Conservation (phyloP, 1,140 invertebrate species). For the Bemisia tabaci region DNA sequence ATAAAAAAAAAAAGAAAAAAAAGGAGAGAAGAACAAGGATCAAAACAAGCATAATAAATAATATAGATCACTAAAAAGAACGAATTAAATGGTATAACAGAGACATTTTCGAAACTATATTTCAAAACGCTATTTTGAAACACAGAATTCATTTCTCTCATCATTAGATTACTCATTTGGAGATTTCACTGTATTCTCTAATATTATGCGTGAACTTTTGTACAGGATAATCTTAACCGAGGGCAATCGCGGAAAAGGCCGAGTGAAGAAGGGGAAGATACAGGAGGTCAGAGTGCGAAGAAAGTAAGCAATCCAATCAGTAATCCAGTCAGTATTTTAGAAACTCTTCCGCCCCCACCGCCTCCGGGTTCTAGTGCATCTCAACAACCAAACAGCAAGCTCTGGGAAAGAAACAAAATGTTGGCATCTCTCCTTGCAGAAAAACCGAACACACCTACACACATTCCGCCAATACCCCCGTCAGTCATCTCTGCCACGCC, state of each 20-base stretch:
- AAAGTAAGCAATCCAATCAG: slow-evolving; percentile 6
- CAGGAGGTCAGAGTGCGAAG: slow-evolving; percentile 18
- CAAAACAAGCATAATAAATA: too few relatives aligned
- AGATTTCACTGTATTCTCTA: too few relatives aligned
- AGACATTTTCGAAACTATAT: too few relatives aligned
- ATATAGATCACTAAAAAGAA: too few relatives aligned
- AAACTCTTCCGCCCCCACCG: slow-evolving; percentile 16
- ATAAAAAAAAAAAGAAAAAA: too few relatives aligned
- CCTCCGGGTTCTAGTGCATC: slow-evolving; percentile 23
- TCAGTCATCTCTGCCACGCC: slow-evolving; percentile 49
- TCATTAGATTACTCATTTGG: too few relatives aligned
- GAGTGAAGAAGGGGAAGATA: slow-evolving; percentile 46
- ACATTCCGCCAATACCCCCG: slow-evolving; percentile 46
- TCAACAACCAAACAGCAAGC: slow-evolving; percentile 39
- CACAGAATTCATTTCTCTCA: too few relatives aligned
- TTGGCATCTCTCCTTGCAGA: slow-evolving; percentile 67
- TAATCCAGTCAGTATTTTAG: slow-evolving; percentile 9
- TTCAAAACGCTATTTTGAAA: too few relatives aligned
- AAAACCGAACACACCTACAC: slow-evolving; percentile 52
- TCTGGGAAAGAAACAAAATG: slow-evolving; percentile 75
- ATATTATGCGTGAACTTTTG: too few relatives aligned
- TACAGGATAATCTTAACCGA: slow-evolving; percentile 26
- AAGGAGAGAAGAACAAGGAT: too few relatives aligned
- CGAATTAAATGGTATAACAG: too few relatives aligned
- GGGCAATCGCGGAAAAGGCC: slow-evolving; percentile 47